Conservation (phyloP, 2,888 invertebrate genomes). For the Steinernema scapterisci region DNA sequence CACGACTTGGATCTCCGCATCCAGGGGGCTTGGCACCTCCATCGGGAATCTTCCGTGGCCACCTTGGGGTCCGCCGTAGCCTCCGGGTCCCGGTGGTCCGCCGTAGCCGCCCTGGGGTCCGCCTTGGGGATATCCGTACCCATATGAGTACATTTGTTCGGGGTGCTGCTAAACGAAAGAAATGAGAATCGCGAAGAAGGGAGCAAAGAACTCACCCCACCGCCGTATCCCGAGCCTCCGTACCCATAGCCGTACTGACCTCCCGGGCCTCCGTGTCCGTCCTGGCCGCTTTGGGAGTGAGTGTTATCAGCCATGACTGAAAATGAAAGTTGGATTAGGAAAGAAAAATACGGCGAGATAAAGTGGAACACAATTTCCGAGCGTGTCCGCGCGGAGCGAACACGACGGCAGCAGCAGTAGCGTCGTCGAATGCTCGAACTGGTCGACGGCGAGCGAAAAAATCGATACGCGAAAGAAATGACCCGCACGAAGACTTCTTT, state of each 20-base stretch:
- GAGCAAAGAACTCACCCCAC: not conserved
- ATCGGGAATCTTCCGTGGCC: conserved; percentile 13
- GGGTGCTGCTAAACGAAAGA: not conserved
- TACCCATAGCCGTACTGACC: not conserved
- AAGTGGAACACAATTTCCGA: not conserved
- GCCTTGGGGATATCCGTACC: conserved; percentile 36
- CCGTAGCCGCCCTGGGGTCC: conserved; percentile 34
- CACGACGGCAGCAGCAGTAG: not conserved
- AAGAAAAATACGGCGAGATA: not conserved
- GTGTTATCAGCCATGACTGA: not conserved
- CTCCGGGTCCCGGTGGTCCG: conserved; percentile 28
- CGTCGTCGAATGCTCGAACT: not conserved
- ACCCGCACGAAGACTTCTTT: not conserved
- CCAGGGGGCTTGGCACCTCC: conserved; percentile 56
- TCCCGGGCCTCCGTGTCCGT: conserved; percentile 15
- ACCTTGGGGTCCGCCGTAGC: conserved; percentile 38
- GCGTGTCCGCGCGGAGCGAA: conserved; percentile 4
- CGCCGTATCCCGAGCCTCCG: conserved; percentile 1
- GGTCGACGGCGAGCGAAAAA: conserved; percentile 11
- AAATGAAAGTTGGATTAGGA: not conserved
- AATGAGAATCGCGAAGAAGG: not conserved
- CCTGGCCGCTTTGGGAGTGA: not conserved
- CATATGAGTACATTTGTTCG: conserved; percentile 37
- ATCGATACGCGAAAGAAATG: conserved; percentile 30
- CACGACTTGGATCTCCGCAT: conserved; percentile 64